These are phyloP conservation scores for Saguinus midas DNA, from an alignment of 2,113 vertebrate species.

Conservation along the genomic window DNA sequence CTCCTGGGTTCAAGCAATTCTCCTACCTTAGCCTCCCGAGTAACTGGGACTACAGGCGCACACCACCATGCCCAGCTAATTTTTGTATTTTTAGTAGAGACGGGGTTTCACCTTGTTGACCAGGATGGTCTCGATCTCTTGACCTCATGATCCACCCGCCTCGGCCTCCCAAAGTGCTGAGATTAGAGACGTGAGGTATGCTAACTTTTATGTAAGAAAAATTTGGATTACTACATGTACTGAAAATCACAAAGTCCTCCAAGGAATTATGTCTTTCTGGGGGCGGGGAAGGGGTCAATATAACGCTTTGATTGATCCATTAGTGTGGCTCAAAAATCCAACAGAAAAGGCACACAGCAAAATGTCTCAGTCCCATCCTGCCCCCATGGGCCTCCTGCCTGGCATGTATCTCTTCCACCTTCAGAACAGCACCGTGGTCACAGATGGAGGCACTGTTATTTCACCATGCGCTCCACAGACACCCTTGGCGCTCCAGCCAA, in stretches of 20 bases:
- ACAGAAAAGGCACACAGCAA: too few species aligned
- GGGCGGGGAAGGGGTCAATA: rapidly evolving
- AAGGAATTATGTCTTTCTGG: background rate
- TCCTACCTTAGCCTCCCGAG: too few species aligned
- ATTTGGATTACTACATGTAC: rapidly evolving
- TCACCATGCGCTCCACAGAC: rapidly evolving
- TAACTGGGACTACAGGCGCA: too few species aligned
- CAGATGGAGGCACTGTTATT: rapidly evolving
- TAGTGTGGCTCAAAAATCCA: background rate
- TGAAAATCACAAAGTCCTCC: background rate
- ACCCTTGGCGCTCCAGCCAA: rapidly evolving
- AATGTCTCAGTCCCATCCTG: background rate
- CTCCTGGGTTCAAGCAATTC: too few species aligned
- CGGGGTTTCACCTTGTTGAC: too few species aligned
- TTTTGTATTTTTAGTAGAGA: too few species aligned
- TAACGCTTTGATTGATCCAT: background rate
- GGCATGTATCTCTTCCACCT: background rate
- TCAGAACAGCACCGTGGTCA: background rate
- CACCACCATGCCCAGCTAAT: too few species aligned
- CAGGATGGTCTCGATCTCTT: too few species aligned
- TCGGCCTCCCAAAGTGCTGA: too few species aligned
- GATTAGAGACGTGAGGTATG: too few species aligned
- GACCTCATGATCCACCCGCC: too few species aligned
- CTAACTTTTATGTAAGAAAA: background rate
- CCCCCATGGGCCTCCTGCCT: background rate